Evolutionary conservation across 2,113 vertebrate species (phyloP).

Genomic region (Cyanocitta stelleri): DNA sequence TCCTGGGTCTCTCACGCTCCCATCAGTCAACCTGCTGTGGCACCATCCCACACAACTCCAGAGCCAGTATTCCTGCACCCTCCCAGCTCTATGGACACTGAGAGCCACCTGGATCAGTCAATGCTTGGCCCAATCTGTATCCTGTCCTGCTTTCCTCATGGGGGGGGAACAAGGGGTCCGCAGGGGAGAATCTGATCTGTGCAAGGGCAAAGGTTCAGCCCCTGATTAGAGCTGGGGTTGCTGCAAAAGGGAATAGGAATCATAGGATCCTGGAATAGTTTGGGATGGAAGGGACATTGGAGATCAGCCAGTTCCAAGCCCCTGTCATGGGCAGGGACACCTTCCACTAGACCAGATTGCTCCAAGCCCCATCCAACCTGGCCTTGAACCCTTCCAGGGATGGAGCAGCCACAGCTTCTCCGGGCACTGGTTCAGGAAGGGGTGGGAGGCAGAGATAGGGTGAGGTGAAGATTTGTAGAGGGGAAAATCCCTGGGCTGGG

Average conservation of each 20-base stretch:
- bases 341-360: accelerated
- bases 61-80: background rate
- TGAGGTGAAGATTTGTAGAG: background rate
- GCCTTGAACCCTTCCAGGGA: background rate
- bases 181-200: background rate
- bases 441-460: background rate
- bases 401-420: background rate
- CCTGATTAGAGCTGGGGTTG: background rate
- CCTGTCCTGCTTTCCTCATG: background rate
- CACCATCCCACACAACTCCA: background rate
- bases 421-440: background rate
- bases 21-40: accelerated
- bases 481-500: background rate
- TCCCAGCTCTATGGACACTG: background rate
- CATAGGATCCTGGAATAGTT: background rate
- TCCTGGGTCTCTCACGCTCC: accelerated
- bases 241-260: background rate
- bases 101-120: background rate
- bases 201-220: background rate
- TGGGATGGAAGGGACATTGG: background rate
- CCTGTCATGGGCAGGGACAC: background rate
- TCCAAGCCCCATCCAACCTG: background rate
- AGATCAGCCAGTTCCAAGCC: background rate
- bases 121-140: accelerated
- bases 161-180: accelerated